Evolutionary conservation across 2,888 invertebrate genomes (phyloP).

Genomic region (Polyploca ridens): DNA sequence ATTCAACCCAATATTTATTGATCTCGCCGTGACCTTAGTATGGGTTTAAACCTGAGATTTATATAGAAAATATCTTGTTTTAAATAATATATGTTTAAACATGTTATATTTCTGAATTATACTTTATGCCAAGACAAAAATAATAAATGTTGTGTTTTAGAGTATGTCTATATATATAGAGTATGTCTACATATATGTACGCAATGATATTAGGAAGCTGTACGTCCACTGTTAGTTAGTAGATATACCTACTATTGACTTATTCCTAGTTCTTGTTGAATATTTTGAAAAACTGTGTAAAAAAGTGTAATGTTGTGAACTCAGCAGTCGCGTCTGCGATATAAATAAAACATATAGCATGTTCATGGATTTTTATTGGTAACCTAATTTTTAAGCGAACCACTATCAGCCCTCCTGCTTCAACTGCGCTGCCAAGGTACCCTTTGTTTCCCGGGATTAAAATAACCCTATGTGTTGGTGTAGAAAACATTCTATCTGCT

Average conservation of each 20-base stretch:
- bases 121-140: background rate
- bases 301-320: slow-evolving; percentile 80
- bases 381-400: too few relatives aligned
- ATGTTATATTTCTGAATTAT: background rate
- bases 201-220: slow-evolving; percentile 54
- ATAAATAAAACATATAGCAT: slow-evolving; percentile 77
- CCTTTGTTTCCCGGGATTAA: too few relatives aligned
- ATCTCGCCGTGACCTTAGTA: background rate
- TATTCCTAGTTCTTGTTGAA: slow-evolving; percentile 83
- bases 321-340: slow-evolving; percentile 66
- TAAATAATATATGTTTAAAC: too few relatives aligned
- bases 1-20: background rate
- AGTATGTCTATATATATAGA: too few relatives aligned
- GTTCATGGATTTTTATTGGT: slow-evolving; percentile 52
- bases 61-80: background rate
- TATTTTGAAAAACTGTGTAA: slow-evolving; percentile 72
- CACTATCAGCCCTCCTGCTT: too few relatives aligned
- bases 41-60: background rate
- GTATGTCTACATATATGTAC: slow-evolving; percentile 2
- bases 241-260: slow-evolving; percentile 78
- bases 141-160: too few relatives aligned
- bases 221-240: slow-evolving; percentile 75
- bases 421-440: too few relatives aligned
- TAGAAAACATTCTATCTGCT: too few relatives aligned
- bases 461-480: too few relatives aligned